Conservation (phyloP, 2,888 invertebrate species). For the Pheosia gnoma region DNA sequence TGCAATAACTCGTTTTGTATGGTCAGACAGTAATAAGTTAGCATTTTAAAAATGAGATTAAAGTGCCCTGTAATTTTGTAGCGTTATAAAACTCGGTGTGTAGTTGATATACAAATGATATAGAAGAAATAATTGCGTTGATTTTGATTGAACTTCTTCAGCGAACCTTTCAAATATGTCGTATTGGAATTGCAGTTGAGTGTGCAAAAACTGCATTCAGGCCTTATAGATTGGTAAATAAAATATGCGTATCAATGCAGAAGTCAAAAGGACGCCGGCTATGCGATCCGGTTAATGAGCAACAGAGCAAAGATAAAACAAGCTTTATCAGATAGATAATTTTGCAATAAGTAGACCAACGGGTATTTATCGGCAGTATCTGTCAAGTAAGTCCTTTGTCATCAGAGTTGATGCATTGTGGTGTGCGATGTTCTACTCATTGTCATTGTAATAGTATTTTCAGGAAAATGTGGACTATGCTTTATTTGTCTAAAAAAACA, state of each 20-base stretch:
- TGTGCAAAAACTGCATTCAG: neutral
- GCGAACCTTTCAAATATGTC: no score
- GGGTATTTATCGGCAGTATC: no score
- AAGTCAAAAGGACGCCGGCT: neutral
- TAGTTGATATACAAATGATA: no score
- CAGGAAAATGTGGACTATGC: no score
- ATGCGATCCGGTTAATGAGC: neutral
- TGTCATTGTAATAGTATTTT: no score
- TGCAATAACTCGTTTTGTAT: conserved; percentile 31
- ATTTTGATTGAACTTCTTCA: neutral
- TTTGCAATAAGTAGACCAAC: neutral
- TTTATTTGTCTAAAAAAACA: no score
- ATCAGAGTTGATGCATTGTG: no score
- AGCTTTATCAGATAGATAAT: neutral
- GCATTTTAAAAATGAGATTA: conserved; percentile 26
- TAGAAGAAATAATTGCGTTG: neutral
- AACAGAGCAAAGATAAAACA: neutral
- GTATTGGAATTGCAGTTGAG: no score
- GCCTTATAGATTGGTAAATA: no score
- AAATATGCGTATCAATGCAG: neutral
- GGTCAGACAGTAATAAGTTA: conserved; percentile 29
- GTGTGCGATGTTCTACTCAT: no score
- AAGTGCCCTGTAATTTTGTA: conserved; percentile 16
- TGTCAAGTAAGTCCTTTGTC: no score
- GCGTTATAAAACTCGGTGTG: conserved; percentile 16